Base-by-base conservation (phyloP, 2,888 invertebrate species). In the Crematogaster levior region DNA sequence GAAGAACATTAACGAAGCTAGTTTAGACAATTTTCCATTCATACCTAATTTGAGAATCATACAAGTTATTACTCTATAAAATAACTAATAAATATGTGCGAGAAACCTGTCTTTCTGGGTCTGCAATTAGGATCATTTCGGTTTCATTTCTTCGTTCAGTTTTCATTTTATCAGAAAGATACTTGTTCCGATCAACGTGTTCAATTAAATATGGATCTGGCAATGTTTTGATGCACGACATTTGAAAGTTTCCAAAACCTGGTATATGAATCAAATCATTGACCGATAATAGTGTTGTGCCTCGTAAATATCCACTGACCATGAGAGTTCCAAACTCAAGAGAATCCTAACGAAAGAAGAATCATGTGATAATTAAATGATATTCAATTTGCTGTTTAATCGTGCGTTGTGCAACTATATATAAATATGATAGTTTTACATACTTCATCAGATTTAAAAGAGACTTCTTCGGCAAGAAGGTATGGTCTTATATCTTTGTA, bases 171-270 rank as follows among this genome's bases (percentile, higher is more conserved):
- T 63, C 24, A 34, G 21, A 34, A 34, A 18, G 12, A 43, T 43
- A 18, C 72, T 87, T 90, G n/a, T 84, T 84, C 10, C 72, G 83
- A 30, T n/a, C 95, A 37, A 51, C 58, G 95, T 88, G 96, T 94
- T 90, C 95, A 58, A 96, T 89, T 77, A 96, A 96, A 93, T 97
- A 96, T 1, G 97, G 97, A 95, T 98, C 97, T 84, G 95, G 95
- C 0, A 96, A 95, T 0, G 96, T 96, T 94, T 97, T 96, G 87
- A 99, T 97, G 93, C 97, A 96, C 0, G 95, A 95, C 96, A 99
- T 96, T 95, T 99, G 99, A 93, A 97, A 99, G 93, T 99, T 98
- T 10, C 99, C 99, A 91, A 98, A 96, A 0, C 99, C 99, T 61
- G 98, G 97, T 77, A 99, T 96, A 92, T 99, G 98, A 34, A 99